Evolutionary conservation across 1,140 invertebrate genomes (phyloP), one percentile per base, ranked within the genome.

Genomic region (Muscidifurax raptorellus): DNA sequence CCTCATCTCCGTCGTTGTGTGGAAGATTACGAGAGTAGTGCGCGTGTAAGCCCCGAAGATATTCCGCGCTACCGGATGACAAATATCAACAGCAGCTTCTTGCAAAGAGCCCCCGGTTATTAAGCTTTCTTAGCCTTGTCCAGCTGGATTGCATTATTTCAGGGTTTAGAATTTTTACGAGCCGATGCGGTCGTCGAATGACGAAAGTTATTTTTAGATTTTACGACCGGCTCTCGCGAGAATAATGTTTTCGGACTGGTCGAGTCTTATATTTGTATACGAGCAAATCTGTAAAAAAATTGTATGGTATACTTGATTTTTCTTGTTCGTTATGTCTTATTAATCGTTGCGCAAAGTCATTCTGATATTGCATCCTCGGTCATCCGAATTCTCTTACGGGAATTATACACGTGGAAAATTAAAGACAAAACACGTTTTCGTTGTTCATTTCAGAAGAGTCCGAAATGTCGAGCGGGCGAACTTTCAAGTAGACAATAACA

Each of bases 181-280:
- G 32, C 22, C 12, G 64, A 22, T 71, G 25, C 66, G 40, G 2
- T 13, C 2, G 22, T 12, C 59, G 27, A 18, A 40, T 30, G n/a
- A 30, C 66, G 36, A 71, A 44, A 30, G 44, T 9, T 74, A 71
- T 74, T 81, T 81, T 72, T 72, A 81, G 64, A 59, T 13, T 12
- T 71, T 80, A 32, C n/a, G 25, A 36, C 9, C 25, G 27, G 5
- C 2, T 25, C 52, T 64, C 28, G 28, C 2, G 59, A 64, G 40
- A 77, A 30, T 30, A 77, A 77, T 78, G 7, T 66, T 66, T 40
- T 59, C 22, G 36, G 36, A 9, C 36, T 40, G 36, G 36, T 40
- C 36, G 36, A 40, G 36, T 40, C 36, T 36, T 36, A 7, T 7
- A 36, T 36, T 36, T 36, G 5, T 40, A 12, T 9, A 40, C 36